Evolutionary conservation across 1,140 invertebrate species (phyloP).

Genomic region (Trichomalopsis sarcophagae): DNA sequence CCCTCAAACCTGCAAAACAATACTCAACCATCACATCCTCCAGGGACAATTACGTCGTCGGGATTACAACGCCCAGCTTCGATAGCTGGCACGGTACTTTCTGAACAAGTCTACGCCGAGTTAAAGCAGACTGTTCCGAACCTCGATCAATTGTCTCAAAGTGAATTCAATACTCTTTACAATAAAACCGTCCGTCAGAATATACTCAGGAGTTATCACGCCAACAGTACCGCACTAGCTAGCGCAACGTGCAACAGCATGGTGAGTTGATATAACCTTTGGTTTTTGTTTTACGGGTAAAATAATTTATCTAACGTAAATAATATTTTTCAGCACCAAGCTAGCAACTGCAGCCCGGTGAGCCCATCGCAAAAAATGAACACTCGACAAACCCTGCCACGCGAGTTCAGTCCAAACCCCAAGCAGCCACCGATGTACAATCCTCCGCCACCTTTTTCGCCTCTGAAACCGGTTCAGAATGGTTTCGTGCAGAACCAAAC

Average conservation of each 20-base stretch:
- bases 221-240: conserved; percentile 51
- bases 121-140: conserved; percentile 71
- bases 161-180: conserved; percentile 73
- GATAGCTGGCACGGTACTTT: conserved; percentile 57
- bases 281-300: not conserved
- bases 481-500: conserved; percentile 60
- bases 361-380: conserved; percentile 40
- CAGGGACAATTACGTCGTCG: conserved; percentile 23
- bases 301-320: not conserved
- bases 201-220: conserved; percentile 69
- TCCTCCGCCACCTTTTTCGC: conserved; percentile 67
- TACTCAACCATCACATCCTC: conserved; percentile 49
- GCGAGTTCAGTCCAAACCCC: conserved; percentile 65
- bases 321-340: conserved; percentile 6
- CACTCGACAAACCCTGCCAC: conserved; percentile 61
- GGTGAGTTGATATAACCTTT: conserved; percentile 33
- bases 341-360: conserved; percentile 6
- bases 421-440: conserved; percentile 71
- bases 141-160: conserved; percentile 70
- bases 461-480: conserved; percentile 66
- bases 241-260: conserved; percentile 32
- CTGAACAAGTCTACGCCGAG: conserved; percentile 71
- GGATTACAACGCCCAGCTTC: conserved; percentile 53
- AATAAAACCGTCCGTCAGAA: conserved; percentile 73
- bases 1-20: conserved; percentile 50